Evolutionary conservation across 2,113 vertebrate genomes (phyloP).

Genomic region (Grallaria varia): DNA sequence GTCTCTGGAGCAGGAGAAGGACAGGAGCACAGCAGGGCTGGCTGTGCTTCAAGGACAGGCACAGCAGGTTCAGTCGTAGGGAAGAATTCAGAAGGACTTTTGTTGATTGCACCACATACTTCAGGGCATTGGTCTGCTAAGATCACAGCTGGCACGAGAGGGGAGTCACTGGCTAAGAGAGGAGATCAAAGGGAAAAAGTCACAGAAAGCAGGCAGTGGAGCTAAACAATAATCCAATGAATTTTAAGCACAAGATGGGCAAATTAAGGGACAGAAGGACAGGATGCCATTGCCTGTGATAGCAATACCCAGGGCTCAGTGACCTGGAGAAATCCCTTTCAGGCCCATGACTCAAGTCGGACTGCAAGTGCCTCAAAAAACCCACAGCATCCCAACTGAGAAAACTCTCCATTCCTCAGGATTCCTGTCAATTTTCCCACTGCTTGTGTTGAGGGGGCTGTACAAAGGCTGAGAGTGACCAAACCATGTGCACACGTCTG

Average conservation of each 20-base stretch:
- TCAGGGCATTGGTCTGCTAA: neutral
- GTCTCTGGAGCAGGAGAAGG: neutral
- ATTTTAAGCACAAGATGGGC: neutral
- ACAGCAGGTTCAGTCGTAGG: neutral
- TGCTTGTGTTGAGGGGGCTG: neutral
- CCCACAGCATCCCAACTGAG: neutral
- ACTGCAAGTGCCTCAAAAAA: neutral
- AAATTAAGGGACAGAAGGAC: slow-evolving; percentile 12
- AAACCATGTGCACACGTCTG: accelerated
- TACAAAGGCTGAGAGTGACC: neutral
- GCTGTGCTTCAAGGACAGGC: neutral
- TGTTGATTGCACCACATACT: neutral
- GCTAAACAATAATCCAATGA: neutral
- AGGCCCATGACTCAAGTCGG: neutral
- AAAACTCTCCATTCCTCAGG: neutral
- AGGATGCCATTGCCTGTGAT: neutral
- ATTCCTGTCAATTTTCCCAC: neutral
- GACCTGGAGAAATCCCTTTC: neutral
- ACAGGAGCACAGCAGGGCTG: neutral
- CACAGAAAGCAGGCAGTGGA: neutral
- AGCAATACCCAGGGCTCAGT: neutral
- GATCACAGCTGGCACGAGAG: neutral
- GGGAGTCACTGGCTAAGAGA: neutral
- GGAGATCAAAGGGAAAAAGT: neutral
- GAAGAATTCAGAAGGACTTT: neutral